Evolutionary conservation across 2,797 vertebrate species (phyloP).

Genomic region (Alosa sapidissima): DNA sequence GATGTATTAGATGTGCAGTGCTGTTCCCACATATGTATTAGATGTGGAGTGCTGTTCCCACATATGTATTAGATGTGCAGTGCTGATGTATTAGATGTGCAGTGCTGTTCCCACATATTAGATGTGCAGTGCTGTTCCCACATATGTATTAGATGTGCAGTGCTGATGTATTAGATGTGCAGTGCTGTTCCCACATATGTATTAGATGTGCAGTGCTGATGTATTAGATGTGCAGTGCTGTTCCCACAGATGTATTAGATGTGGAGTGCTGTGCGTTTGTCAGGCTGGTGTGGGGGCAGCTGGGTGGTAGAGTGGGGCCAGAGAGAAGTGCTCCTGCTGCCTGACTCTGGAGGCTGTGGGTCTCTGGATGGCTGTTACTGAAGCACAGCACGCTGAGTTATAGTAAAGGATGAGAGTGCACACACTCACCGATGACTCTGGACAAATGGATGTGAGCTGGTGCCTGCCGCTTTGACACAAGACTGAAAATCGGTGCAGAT

Average conservation of each 20-base stretch:
- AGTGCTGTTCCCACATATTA: not conserved
- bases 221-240: not conserved
- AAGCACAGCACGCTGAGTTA: slow-evolving; percentile 1
- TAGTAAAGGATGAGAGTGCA: slow-evolving; percentile 1
- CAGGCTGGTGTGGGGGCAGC: not conserved
- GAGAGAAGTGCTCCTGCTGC: not conserved
- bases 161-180: not conserved
- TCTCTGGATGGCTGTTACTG: not conserved
- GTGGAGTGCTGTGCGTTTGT: not conserved
- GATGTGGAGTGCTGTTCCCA: not conserved
- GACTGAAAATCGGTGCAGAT: not conserved
- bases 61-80: not conserved
- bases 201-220: not conserved
- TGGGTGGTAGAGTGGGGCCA: not conserved
- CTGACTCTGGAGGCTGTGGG: not conserved
- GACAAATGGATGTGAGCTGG: not conserved
- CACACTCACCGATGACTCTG: not conserved
- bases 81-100: too few relatives aligned
- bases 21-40: not conserved
- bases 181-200: not conserved
- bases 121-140: not conserved
- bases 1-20: not conserved
- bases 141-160: not conserved
- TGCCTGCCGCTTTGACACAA: not conserved
- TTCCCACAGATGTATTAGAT: not conserved